Percentiles rank a stretch among this genome's conserved stretches.
phyloP scores from a whole-genome alignment of 2,888 invertebrate species.

The Drosophila siamana region DNA sequence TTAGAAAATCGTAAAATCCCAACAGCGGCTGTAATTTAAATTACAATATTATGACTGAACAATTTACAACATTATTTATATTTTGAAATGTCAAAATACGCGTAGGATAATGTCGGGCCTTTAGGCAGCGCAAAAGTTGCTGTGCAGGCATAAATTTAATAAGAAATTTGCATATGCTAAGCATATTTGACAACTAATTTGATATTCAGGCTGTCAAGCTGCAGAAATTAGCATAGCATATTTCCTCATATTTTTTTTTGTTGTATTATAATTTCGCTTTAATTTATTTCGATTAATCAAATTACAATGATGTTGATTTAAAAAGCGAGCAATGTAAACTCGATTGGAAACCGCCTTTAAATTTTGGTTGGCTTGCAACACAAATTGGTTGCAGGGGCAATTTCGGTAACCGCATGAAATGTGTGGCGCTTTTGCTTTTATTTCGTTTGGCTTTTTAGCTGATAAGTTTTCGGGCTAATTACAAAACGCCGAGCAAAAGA shows the following conservation, averaged over 20 bases:
- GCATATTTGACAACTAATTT: background rate
- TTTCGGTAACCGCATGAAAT: conserved; percentile 26
- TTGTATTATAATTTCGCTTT: background rate
- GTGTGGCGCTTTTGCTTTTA: conserved; percentile 7
- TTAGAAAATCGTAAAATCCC: conserved; percentile 1
- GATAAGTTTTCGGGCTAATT: conserved; percentile 44
- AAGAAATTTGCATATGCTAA: background rate
- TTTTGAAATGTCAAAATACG: no score
- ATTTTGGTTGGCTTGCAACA: conserved; percentile 1
- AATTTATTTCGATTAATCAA: background rate
- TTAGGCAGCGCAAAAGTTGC: background rate
- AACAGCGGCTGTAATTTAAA: background rate
- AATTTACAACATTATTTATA: background rate
- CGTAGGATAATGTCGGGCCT: background rate
- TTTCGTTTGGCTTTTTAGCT: conserved; percentile 12
- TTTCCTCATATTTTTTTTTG: no score
- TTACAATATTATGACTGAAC: background rate
- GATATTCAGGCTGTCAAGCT: background rate
- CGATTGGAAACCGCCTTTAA: background rate
- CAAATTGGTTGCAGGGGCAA: conserved; percentile 5
- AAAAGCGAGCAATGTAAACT: no score
- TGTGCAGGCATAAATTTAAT: background rate
- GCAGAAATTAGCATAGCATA: background rate
- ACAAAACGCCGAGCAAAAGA: conserved; percentile 28
- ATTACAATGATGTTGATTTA: background rate